Percentiles rank a stretch among this genome's conserved stretches.
Conservation (phyloP, 1,140 invertebrate species). For the Plodia interpunctella region DNA sequence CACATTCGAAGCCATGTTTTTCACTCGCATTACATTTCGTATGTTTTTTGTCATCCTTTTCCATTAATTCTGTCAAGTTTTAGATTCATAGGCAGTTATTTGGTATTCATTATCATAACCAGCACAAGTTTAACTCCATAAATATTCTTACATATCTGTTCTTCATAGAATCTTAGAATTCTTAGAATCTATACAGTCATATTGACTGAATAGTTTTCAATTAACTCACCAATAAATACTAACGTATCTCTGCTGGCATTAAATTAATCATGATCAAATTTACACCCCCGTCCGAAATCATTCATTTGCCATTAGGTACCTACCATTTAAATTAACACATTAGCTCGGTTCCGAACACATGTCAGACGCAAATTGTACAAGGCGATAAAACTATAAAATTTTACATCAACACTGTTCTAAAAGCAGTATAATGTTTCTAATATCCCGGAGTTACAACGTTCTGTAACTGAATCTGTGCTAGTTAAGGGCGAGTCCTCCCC, state of each 20-base stretch:
- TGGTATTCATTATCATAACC: no score
- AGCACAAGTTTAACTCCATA: no score
- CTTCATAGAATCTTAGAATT: no score
- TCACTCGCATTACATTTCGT: no score
- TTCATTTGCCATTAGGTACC: slow-evolving; percentile 11
- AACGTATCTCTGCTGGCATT: neutral
- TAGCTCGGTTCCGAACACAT: slow-evolving; percentile 24
- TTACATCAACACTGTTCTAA: slow-evolving; percentile 15
- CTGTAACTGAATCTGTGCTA: neutral
- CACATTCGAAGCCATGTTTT: no score
- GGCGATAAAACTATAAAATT: slow-evolving; percentile 26
- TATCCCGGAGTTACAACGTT: slow-evolving; percentile 21
- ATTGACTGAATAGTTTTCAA: no score
- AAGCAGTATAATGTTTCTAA: neutral
- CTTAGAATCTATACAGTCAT: no score
- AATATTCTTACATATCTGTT: no score
- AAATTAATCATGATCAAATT: slow-evolving; percentile 14
- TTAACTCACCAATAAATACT: slow-evolving; percentile 21
- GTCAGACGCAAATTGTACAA: slow-evolving; percentile 23
- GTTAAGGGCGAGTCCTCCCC: slow-evolving; percentile 20
- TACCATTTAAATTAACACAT: slow-evolving; percentile 23
- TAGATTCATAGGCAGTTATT: no score
- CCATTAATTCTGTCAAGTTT: no score
- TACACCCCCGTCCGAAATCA: slow-evolving; percentile 7
- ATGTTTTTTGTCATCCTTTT: no score